Base-by-base conservation (phyloP, 2,888 invertebrate genomes). In the Eupithecia pulchellata region DNA sequence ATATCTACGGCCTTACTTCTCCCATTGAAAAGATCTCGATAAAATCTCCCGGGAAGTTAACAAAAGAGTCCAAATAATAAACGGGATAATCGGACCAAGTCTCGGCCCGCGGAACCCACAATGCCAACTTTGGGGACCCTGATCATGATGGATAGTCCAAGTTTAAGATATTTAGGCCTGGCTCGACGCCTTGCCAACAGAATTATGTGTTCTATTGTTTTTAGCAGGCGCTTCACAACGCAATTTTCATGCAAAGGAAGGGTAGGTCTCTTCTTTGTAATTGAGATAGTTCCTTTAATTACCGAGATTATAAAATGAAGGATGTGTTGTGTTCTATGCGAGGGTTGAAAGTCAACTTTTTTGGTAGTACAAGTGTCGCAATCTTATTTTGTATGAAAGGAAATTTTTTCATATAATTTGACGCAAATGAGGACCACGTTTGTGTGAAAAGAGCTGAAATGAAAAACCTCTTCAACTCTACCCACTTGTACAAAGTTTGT, bases 61-160 rank as follows among this genome's bases (percentile, higher is more conserved):
- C 79, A 79, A 79, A 79, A 77, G 79, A 73, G 69, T 73, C 74
- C 75, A 75, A 78, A 77, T 77, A 79, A 75, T 75, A 75, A 77
- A 72, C 75, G 75, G 78, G 78, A 76, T 75, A 77, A 77, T 77
- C 75, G 76, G 72, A 64, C 71, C 36, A 25, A 58, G 73, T 64
- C 66, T 47, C 62, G 67, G 66, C 62, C 70, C 64, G 64, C 65
- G 69, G 58, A 47, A 58, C 73, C 72, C 71, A 72, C 69, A 75
- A 75, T 74, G 74, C 73, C 68, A 77, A 79, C 69, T 77, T 77
- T 72, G 61, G 71, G 73, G 71, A 66, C 73, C 76, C 65, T 75
- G 75, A 73, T 76, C 78, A 71, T 79, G 79, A 79, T 77, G 77
- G 79, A 79, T 79, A 76, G 67, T 64, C 39, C 55, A 75, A 78